Conservation (phyloP, 2,797 vertebrate species). For the Sphaeramia orbicularis region DNA sequence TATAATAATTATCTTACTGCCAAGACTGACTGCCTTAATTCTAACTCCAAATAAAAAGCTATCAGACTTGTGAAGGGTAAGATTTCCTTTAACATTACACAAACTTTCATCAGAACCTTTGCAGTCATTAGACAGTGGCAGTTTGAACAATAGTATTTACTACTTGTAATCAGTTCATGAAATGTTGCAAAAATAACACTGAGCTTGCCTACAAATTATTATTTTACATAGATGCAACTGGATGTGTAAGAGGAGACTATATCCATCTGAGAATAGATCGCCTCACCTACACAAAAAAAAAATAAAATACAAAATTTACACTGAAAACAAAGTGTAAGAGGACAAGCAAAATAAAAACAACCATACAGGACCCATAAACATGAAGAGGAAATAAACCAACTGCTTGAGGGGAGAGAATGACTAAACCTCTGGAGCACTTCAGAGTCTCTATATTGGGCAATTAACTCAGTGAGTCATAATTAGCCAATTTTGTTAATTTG, state of each 20-base stretch:
- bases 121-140: slow-evolving; percentile 12
- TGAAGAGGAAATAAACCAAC: slow-evolving; percentile 79
- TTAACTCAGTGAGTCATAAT: slow-evolving; percentile 88
- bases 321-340: slow-evolving; percentile 36
- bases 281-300: too few species aligned
- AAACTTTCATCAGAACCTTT: slow-evolving; percentile 66
- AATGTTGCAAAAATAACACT: slow-evolving; percentile 3
- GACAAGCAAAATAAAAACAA: slow-evolving; percentile 65
- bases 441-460: slow-evolving; percentile 86
- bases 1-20: slow-evolving; percentile 75
- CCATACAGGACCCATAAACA: slow-evolving; percentile 71
- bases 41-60: slow-evolving; percentile 75
- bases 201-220: slow-evolving; percentile 7
- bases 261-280: background rate
- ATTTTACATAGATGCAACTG: slow-evolving; percentile 5
- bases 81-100: slow-evolving; percentile 66
- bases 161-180: slow-evolving; percentile 21
- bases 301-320: background rate
- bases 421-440: slow-evolving; percentile 86
- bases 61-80: slow-evolving; percentile 67
- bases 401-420: slow-evolving; percentile 83
- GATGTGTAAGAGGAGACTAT: background rate
- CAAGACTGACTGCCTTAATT: slow-evolving; percentile 76
- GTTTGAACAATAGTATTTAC: slow-evolving; percentile 22
- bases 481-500: slow-evolving; percentile 90